phyloP scores from a whole-genome alignment of 2,113 vertebrate species.

The Hipposideros armiger region DNA sequence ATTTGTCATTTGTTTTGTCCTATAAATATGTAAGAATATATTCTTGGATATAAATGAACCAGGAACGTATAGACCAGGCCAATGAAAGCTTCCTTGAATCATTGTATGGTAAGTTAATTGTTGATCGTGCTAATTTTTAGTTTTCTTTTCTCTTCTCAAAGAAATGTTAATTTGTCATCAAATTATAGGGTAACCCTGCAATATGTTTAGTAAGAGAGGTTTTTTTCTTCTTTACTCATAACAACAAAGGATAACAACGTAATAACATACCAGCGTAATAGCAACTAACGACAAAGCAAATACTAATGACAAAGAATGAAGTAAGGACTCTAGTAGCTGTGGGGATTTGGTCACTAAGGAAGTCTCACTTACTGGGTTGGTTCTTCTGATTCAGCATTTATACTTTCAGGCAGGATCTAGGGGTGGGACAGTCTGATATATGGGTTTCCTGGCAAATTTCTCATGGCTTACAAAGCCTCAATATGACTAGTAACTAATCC shows the following conservation, averaged over 20 bases:
- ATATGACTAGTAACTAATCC: background rate
- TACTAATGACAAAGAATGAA: background rate
- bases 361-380: background rate
- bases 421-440: background rate
- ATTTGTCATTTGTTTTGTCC: background rate
- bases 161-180: background rate
- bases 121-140: background rate
- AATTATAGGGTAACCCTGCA: background rate
- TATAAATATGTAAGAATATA: background rate
- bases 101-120: background rate
- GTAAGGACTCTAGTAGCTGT: background rate
- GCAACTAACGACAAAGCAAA: background rate
- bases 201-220: background rate
- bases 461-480: background rate
- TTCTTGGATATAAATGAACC: background rate
- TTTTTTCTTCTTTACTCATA: background rate
- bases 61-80: background rate
- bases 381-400: background rate
- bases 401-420: background rate
- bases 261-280: background rate
- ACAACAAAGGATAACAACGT: background rate
- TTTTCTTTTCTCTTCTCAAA: slow-evolving; percentile 28
- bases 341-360: background rate
- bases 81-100: background rate
- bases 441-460: background rate